Evolutionary conservation across 2,113 vertebrate genomes (phyloP), one percentile per base, ranked within the genome.

Genomic region (Pithys albifrons): DNA sequence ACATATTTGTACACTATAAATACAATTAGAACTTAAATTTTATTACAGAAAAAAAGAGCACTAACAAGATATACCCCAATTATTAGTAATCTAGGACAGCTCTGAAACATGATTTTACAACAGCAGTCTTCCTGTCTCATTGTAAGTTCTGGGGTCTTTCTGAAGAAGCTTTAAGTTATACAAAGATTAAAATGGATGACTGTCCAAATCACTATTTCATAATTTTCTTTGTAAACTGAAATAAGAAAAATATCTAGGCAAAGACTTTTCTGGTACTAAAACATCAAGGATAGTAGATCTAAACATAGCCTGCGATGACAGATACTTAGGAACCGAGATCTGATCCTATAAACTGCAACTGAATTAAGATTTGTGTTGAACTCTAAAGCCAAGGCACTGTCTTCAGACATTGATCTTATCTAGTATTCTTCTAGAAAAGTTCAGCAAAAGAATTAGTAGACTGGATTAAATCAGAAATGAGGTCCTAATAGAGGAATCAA

Each of bases 281-380:
- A 41, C 6, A 52, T 72, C 15, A 35, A 66, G 45, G 22, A 46
- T 7, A 9, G 16, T 19, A 70, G 24, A 33, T 48, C 27, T 77
- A 65, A 76, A 37, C 8, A 33, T 17, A 81, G 16, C 3, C 5
- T 0, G 0, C 57, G 27, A 59, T 22, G 19, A 24, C 16, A 73
- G 23, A 46, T 55, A 12, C 12, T 84, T 52, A 49, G 46, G 37
- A 89, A 28, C 5, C 41, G 37, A 61, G 41, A 45, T 62, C 3
- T 57, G 49, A 77, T 62, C 31, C 29, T 29, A 24, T 35, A 45
- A 80, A 89, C 61, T 35, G 3, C 14, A 61, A 52, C 24, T 7
- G 27, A 77, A 57, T 61, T 52, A 74, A 76, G 22, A 31, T 52
- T 83, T 74, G 80, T 94, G 14, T 43, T 64, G 52, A 82, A 67